Evolutionary conservation across 2,113 vertebrate genomes (phyloP).

Genomic region (Ellobius talpinus): DNA sequence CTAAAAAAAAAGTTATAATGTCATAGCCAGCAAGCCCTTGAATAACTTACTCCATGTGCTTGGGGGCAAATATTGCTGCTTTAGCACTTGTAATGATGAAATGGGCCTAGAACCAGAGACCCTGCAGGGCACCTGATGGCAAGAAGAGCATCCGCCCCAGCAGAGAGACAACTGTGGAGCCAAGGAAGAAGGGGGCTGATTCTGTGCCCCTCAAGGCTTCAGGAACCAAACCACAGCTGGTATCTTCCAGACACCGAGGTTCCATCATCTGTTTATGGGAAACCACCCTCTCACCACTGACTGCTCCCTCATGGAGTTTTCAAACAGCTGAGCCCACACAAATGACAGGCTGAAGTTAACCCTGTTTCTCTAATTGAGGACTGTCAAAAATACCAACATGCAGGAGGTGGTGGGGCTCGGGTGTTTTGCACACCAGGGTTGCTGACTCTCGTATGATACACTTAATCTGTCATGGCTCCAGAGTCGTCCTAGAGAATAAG

Average conservation of each 20-base stretch:
- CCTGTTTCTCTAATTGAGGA: slow-evolving; percentile 82
- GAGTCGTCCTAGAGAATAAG: slow-evolving; percentile 69
- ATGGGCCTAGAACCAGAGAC: not conserved
- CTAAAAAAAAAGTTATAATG: slow-evolving; percentile 7
- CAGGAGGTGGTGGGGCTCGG: slow-evolving; percentile 67
- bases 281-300: slow-evolving; percentile 65
- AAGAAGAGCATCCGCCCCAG: not conserved
- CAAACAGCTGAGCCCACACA: slow-evolving; percentile 83
- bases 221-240: slow-evolving; percentile 56
- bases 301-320: slow-evolving; percentile 65
- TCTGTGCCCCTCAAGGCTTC: slow-evolving; percentile 12
- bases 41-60: not conserved
- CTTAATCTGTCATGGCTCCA: slow-evolving; percentile 66
- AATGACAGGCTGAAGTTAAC: slow-evolving; percentile 86
- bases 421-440: slow-evolving; percentile 54
- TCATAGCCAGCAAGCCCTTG: not conserved
- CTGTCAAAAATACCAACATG: slow-evolving; percentile 85
- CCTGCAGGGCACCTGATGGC: not conserved
- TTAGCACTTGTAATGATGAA: not conserved
- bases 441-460: slow-evolving; percentile 64
- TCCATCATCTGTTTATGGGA: slow-evolving; percentile 84
- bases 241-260: slow-evolving; percentile 71
- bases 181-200: not conserved
- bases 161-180: not conserved
- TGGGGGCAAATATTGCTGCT: not conserved